These are phyloP conservation scores for Tor tambroides DNA, from an alignment of 2,113 vertebrate genomes.

Conservation along the genomic window DNA sequence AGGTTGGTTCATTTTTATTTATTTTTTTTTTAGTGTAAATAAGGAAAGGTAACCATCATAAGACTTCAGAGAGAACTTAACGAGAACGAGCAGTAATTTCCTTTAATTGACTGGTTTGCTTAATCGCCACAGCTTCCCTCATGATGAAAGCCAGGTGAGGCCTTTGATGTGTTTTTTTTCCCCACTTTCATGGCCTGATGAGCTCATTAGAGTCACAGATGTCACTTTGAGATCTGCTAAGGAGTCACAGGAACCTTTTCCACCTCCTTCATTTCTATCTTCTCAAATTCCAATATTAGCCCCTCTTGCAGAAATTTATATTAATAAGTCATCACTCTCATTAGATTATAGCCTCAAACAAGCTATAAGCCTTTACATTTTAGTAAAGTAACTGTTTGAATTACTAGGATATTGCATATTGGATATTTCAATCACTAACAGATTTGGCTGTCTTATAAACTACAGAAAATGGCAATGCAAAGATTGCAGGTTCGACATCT, in stretches of 20 bases:
- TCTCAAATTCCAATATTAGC: constrained; percentile 66
- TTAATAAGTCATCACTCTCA: background rate
- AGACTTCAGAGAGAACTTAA: constrained; percentile 29
- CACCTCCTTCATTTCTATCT: constrained; percentile 61
- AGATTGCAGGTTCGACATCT: background rate
- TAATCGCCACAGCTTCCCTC: constrained; percentile 55
- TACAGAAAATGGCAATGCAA: background rate
- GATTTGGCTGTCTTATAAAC: background rate
- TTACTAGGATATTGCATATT: background rate
- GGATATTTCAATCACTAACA: too few species aligned
- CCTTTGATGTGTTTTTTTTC: constrained; percentile 66
- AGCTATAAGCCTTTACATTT: background rate
- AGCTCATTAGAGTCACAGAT: constrained; percentile 51
- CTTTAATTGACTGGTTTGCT: constrained; percentile 66
- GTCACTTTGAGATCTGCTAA: constrained; percentile 46
- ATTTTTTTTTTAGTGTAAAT: background rate
- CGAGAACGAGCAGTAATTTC: constrained; percentile 62
- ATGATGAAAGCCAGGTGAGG: constrained; percentile 72
- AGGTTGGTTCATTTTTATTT: background rate
- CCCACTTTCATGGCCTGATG: constrained; percentile 41
- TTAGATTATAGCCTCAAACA: background rate
- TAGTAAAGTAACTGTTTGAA: background rate
- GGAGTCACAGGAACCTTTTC: constrained; percentile 21
- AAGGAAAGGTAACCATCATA: constrained; percentile 10
- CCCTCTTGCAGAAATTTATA: background rate